Conservation (phyloP, 53 echinoderm and acorn worm genomes). For the Temnopleurus reevesii region DNA sequence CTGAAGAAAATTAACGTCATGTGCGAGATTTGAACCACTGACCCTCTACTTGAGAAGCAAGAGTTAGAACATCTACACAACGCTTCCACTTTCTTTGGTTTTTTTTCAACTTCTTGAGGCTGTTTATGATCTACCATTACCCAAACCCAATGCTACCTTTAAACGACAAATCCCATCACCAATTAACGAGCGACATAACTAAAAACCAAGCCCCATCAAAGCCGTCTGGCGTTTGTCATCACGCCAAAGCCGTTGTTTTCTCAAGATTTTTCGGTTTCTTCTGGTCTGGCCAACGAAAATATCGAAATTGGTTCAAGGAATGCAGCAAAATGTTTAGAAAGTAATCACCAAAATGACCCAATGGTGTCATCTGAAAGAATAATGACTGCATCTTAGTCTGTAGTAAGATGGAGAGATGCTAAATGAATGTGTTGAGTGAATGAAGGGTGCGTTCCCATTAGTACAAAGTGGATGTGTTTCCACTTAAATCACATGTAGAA, state of each 20-base stretch:
- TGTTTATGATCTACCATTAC: too few species aligned
- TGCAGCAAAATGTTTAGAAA: conserved; percentile 14
- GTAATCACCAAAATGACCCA: conserved; percentile 28
- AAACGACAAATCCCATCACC: background rate
- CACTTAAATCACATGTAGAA: too few species aligned
- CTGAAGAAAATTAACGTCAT: too few species aligned
- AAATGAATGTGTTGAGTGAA: conserved; percentile 11
- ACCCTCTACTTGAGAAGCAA: too few species aligned
- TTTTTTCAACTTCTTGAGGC: too few species aligned
- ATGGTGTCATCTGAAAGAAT: conserved; percentile 18
- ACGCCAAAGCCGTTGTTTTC: conserved; percentile 5
- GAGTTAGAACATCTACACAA: too few species aligned
- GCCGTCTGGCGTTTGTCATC: conserved; percentile 32
- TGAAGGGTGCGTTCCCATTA: background rate
- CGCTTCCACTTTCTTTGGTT: too few species aligned
- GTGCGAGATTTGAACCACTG: too few species aligned
- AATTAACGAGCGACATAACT: background rate
- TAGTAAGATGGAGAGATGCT: background rate
- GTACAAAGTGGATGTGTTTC: background rate
- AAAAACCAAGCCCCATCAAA: background rate
- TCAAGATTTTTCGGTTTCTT: background rate
- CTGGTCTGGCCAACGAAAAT: background rate
- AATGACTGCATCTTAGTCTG: background rate
- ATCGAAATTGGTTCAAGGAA: background rate
- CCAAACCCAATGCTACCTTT: background rate